A percentile compares a stretch with the other conserved stretches of the same genome.
These are phyloP conservation scores for Sorex maritimensis DNA, from an alignment of 2,797 vertebrate species.

Conservation along the genomic window DNA sequence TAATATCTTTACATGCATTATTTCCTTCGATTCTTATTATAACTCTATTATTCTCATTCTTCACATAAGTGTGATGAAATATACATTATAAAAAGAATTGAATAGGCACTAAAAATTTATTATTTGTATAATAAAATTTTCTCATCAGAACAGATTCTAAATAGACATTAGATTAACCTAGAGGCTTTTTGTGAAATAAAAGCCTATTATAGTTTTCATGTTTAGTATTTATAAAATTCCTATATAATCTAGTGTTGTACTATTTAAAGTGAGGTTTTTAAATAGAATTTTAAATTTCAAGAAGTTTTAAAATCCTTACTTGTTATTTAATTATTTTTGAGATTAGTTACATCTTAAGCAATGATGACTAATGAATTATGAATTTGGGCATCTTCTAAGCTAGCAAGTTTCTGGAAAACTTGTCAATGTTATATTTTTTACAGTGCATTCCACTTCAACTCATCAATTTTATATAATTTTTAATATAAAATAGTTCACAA, in stretches of 20 bases:
- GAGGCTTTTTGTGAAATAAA: conserved; percentile 60
- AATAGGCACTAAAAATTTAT: conserved; percentile 1
- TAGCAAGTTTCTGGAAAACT: conserved; percentile 58
- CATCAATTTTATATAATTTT: conserved; percentile 52
- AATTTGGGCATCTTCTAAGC: not conserved
- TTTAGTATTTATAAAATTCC: conserved; percentile 32
- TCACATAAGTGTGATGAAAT: not conserved
- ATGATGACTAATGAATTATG: not conserved
- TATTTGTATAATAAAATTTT: conserved; percentile 54
- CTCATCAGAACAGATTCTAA: conserved; percentile 47
- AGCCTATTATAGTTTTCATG: conserved; percentile 28
- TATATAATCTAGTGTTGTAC: not conserved
- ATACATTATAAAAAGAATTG: not conserved
- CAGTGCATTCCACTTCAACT: not conserved
- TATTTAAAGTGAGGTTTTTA: conserved; percentile 21
- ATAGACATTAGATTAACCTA: conserved; percentile 33
- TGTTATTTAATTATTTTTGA: conserved; percentile 47
- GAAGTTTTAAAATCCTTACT: not conserved
- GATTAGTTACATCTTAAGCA: not conserved
- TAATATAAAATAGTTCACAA: not conserved
- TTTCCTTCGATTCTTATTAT: conserved; percentile 17
- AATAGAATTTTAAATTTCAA: conserved; percentile 14
- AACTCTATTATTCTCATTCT: conserved; percentile 9
- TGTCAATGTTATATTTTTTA: conserved; percentile 9
- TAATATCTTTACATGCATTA: not conserved